phyloP scores from a whole-genome alignment of 2,888 invertebrate genomes.

The Caenorhabditis plicata region DNA sequence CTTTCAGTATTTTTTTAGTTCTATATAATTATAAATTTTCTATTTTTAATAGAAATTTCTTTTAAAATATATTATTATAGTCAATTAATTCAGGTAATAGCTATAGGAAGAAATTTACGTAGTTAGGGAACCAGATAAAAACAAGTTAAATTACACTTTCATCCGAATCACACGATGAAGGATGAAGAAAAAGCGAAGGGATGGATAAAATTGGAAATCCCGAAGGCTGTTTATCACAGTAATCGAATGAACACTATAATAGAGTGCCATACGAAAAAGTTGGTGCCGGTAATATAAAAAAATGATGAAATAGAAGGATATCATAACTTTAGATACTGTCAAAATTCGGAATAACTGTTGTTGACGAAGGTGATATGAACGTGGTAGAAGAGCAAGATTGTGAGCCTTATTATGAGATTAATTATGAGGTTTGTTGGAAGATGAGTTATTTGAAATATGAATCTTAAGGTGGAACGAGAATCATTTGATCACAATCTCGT shows the following conservation, averaged over 20 bases:
- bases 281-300: constrained; percentile 11
- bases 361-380: constrained; percentile 11
- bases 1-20: too few relatives aligned
- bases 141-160: not conserved
- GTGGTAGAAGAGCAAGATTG: constrained; percentile 34
- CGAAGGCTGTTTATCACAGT: constrained; percentile 9
- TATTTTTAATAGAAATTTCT: too few relatives aligned
- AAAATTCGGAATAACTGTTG: constrained; percentile 15
- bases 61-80: too few relatives aligned
- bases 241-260: constrained; percentile 15
- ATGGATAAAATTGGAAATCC: constrained; percentile 33
- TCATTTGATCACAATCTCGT: constrained; percentile 11
- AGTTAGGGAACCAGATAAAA: too few relatives aligned
- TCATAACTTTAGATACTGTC: constrained; percentile 16
- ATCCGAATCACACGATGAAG: constrained; percentile 8
- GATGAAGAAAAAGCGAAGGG: constrained; percentile 20
- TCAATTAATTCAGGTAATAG: too few relatives aligned
- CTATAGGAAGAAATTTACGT: too few relatives aligned
- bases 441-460: not conserved
- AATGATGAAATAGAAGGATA: not conserved
- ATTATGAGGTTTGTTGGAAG: constrained; percentile 22
- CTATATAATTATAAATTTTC: too few relatives aligned
- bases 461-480: constrained; percentile 6
- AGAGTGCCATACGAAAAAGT: constrained; percentile 6
- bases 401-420: constrained; percentile 27